Evolutionary conservation across 2,888 invertebrate genomes (phyloP).

Genomic region (Drosophila monieri): DNA sequence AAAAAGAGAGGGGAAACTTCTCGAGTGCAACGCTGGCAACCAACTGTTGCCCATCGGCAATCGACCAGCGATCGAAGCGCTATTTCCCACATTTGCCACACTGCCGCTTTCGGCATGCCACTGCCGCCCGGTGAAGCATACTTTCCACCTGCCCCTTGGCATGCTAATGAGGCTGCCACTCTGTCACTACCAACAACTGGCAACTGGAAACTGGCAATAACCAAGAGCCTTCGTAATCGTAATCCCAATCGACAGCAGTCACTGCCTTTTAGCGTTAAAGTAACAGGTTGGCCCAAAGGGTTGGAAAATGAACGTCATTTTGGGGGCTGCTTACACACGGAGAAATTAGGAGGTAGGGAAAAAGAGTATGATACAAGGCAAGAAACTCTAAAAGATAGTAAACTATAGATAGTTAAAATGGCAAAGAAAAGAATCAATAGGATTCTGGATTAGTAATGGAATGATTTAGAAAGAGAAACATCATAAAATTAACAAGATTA

Average conservation of each 20-base stretch:
- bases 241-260: conserved; percentile 69
- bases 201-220: neutral
- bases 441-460: too few relatives aligned
- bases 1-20: conserved; percentile 3
- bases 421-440: too few relatives aligned
- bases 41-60: conserved; percentile 62
- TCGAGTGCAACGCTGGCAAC: conserved; percentile 57
- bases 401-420: too few relatives aligned
- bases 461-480: too few relatives aligned
- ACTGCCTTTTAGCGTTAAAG: conserved; percentile 55
- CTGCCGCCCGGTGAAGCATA: conserved; percentile 64
- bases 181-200: conserved; percentile 7
- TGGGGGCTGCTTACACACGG: neutral
- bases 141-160: conserved; percentile 54
- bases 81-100: conserved; percentile 21
- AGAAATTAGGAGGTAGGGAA: neutral
- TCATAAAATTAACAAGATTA: too few relatives aligned
- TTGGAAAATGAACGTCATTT: neutral
- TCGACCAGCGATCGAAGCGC: conserved; percentile 39
- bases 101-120: conserved; percentile 17
- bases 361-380: neutral
- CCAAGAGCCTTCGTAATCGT: conserved; percentile 17
- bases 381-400: neutral
- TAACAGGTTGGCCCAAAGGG: conserved; percentile 35
- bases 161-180: conserved; percentile 67